Evolutionary conservation across 2,888 invertebrate species (phyloP).

Genomic region (Norana najaformis): DNA sequence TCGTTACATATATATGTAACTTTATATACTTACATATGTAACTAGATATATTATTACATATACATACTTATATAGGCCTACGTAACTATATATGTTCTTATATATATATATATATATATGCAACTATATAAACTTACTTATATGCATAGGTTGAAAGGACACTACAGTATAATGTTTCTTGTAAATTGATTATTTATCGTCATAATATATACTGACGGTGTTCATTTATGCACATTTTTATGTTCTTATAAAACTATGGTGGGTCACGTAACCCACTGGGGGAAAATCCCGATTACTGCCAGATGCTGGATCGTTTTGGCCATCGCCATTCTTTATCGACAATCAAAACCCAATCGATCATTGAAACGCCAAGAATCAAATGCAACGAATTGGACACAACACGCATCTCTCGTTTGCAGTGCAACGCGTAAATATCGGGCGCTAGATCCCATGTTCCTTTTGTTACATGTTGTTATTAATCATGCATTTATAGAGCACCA

Average conservation of each 20-base stretch:
- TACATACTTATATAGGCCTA: too few species aligned
- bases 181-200: too few species aligned
- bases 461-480: neutral
- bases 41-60: too few species aligned
- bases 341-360: neutral
- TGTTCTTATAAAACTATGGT: neutral
- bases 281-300: neutral
- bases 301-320: neutral
- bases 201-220: neutral
- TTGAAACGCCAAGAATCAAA: neutral
- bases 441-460: too few species aligned
- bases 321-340: neutral
- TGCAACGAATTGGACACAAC: neutral
- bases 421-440: neutral
- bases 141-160: too few species aligned
- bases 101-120: too few species aligned
- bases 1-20: too few species aligned
- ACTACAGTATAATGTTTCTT: too few species aligned
- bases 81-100: too few species aligned
- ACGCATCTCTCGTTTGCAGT: too few species aligned
- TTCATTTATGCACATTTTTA: neutral
- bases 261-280: neutral
- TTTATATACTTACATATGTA: too few species aligned
- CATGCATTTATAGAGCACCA: neutral
- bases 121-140: too few species aligned